phyloP scores from a whole-genome alignment of 2,113 vertebrate species.

The Tiliqua scincoides region DNA sequence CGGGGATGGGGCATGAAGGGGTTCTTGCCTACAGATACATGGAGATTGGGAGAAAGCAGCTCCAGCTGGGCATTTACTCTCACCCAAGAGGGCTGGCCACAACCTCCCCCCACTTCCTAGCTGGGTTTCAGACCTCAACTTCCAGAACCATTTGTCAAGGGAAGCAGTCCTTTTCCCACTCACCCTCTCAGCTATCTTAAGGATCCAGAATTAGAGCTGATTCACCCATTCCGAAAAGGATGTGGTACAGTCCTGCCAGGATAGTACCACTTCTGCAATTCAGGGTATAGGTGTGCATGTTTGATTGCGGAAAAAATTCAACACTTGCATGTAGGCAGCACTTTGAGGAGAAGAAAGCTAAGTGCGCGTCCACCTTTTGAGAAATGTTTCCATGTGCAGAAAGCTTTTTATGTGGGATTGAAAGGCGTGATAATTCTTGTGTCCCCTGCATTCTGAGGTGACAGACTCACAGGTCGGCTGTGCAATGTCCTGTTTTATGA shows the following conservation, averaged over 20 bases:
- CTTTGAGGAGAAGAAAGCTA: neutral
- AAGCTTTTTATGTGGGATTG: neutral
- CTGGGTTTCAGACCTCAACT: neutral
- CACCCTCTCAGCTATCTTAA: neutral
- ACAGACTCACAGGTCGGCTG: neutral
- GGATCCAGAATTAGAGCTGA: neutral
- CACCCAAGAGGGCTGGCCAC: constrained; percentile 17
- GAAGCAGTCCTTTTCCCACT: neutral
- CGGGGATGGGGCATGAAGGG: constrained; percentile 24
- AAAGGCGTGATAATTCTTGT: no score
- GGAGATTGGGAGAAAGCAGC: constrained; percentile 25
- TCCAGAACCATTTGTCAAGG: neutral
- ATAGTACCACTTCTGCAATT: neutral
- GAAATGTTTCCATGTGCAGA: neutral
- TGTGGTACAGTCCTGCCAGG: neutral
- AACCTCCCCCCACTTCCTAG: constrained; percentile 15
- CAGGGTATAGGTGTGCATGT: neutral
- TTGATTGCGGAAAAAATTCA: neutral
- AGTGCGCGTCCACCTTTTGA: neutral
- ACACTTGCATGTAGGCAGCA: neutral
- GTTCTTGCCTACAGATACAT: constrained; percentile 24
- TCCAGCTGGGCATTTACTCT: neutral
- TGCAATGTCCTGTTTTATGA: neutral
- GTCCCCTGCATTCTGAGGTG: neutral
- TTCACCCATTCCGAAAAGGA: neutral